Evolutionary conservation across 37 sponge, comb jelly and placozoan species (phyloP).

Genomic region (Ephydatia muelleri): DNA sequence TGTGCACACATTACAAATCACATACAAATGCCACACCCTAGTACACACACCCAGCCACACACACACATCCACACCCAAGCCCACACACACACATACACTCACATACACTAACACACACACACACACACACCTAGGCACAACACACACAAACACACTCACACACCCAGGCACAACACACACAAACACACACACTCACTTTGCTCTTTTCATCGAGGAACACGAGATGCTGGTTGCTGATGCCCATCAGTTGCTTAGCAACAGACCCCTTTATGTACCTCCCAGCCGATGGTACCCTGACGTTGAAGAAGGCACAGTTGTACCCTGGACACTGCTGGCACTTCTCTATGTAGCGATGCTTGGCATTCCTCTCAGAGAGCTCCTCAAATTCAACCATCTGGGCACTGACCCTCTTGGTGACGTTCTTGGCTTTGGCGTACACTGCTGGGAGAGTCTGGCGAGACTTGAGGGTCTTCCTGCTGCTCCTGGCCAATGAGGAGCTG

Average conservation of each 20-base stretch:
- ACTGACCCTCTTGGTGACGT: slow-evolving; percentile 38
- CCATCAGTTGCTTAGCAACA: slow-evolving; percentile 64
- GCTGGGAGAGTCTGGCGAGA: slow-evolving; percentile 25
- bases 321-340: slow-evolving; percentile 73
- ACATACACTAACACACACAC: too few relatives aligned
- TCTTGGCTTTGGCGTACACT: slow-evolving; percentile 34
- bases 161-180: background rate
- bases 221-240: slow-evolving; percentile 62
- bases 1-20: too few relatives aligned
- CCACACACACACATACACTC: too few relatives aligned
- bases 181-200: slow-evolving; percentile 47
- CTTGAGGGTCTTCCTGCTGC: background rate
- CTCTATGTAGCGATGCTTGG: slow-evolving; percentile 91
- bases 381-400: slow-evolving; percentile 41
- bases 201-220: slow-evolving; percentile 81
- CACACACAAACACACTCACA: background rate
- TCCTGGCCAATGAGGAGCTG: background rate
- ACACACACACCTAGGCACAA: too few relatives aligned
- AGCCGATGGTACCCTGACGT: slow-evolving; percentile 55
- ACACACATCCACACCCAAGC: too few relatives aligned
- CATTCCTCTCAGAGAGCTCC: slow-evolving; percentile 76
- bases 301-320: slow-evolving; percentile 80
- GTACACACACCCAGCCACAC: too few relatives aligned
- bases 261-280: slow-evolving; percentile 49
- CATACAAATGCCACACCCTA: too few relatives aligned